Evolutionary conservation across 2,113 vertebrate species (phyloP).

Genomic region (Cepphus grylle): DNA sequence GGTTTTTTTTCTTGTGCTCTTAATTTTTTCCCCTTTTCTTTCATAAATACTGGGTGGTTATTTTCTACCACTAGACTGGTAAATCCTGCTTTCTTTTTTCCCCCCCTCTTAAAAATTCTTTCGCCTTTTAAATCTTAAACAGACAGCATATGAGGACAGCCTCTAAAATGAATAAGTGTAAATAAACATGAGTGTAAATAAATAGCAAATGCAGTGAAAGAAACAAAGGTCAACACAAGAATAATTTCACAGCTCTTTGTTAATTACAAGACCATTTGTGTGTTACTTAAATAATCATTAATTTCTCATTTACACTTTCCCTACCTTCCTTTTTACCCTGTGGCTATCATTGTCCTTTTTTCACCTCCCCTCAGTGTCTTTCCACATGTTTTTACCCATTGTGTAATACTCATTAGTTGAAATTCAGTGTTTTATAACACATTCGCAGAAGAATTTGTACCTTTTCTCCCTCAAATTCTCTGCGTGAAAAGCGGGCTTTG

Average conservation of each 20-base stretch:
- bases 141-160: slow-evolving; percentile 8
- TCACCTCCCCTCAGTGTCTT: slow-evolving; percentile 76
- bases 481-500: neutral
- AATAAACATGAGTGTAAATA: slow-evolving; percentile 81
- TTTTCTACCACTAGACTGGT: neutral
- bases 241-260: slow-evolving; percentile 84
- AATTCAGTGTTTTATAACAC: slow-evolving; percentile 67
- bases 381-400: slow-evolving; percentile 72
- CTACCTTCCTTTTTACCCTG: slow-evolving; percentile 77
- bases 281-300: slow-evolving; percentile 87
- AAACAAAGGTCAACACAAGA: slow-evolving; percentile 82
- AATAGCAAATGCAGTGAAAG: slow-evolving; percentile 75
- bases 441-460: slow-evolving; percentile 1
- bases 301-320: slow-evolving; percentile 83
- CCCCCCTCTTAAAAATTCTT: neutral
- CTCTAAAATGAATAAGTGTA: slow-evolving; percentile 71
- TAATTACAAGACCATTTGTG: slow-evolving; percentile 85
- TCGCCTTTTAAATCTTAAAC: neutral
- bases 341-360: slow-evolving; percentile 81
- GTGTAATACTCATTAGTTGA: slow-evolving; percentile 69
- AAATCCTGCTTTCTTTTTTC: neutral
- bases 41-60: neutral
- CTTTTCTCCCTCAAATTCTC: neutral
- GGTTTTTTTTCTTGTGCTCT: neutral
- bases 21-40: neutral